A percentile compares a stretch with the other conserved stretches of the same genome.
Conservation (phyloP, 2,113 vertebrate genomes). For the Hemibagrus wyckioides region DNA sequence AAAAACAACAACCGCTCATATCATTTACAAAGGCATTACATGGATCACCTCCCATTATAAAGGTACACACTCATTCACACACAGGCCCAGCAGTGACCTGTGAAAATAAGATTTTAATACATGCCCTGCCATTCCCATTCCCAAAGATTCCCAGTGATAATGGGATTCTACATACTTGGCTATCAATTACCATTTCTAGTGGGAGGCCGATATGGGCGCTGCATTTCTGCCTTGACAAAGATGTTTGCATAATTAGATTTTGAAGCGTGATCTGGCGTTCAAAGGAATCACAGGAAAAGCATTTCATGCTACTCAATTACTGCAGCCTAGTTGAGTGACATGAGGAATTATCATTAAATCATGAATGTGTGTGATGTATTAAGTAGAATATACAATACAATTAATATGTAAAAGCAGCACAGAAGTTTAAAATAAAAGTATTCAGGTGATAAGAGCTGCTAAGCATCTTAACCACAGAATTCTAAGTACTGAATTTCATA, state of each 20-base stretch:
- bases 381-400: background rate
- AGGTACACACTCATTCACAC: slow-evolving; percentile 62
- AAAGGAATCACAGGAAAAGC: slow-evolving; percentile 45
- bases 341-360: slow-evolving; percentile 48
- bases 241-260: slow-evolving; percentile 57
- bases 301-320: slow-evolving; percentile 51
- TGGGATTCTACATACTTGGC: slow-evolving; percentile 56
- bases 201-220: slow-evolving; percentile 23
- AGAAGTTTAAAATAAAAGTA: slow-evolving; percentile 2
- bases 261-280: slow-evolving; percentile 33
- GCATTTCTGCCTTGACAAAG: slow-evolving; percentile 41
- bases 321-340: slow-evolving; percentile 38
- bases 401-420: slow-evolving; percentile 13
- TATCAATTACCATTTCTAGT: slow-evolving; percentile 57
- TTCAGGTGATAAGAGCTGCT: background rate
- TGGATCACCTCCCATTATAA: slow-evolving; percentile 60
- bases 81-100: slow-evolving; percentile 52
- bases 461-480: background rate
- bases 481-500: slow-evolving; percentile 41
- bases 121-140: slow-evolving; percentile 46
- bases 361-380: slow-evolving; percentile 41
- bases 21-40: slow-evolving; percentile 65
- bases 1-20: slow-evolving; percentile 53
- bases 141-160: slow-evolving; percentile 50
- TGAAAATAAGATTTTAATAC: slow-evolving; percentile 57